phyloP scores from a whole-genome alignment of 2,113 vertebrate genomes.

The Penelope pileata region DNA sequence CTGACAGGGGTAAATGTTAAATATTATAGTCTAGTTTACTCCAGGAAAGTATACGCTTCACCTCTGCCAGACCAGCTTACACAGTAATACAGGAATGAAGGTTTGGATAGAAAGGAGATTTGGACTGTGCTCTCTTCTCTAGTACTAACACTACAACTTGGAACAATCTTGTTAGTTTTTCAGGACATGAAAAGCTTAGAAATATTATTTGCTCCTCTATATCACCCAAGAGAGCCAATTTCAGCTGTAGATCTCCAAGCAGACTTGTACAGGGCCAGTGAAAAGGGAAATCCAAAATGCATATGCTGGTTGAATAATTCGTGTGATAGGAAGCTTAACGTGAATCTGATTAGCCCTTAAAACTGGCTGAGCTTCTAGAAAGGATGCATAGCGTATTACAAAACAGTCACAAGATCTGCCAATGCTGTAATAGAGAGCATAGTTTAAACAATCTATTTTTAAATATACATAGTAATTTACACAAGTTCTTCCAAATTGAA shows the following conservation, averaged over 20 bases:
- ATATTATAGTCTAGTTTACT: not conserved
- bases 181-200: not conserved
- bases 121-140: not conserved
- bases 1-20: not conserved
- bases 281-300: not conserved
- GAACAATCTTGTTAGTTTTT: not conserved
- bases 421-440: not conserved
- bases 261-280: not conserved
- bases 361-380: not conserved
- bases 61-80: not conserved
- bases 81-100: not conserved
- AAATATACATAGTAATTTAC: not conserved
- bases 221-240: not conserved
- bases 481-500: not conserved
- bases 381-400: not conserved
- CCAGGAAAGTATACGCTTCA: not conserved
- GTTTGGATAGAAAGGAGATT: not conserved
- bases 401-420: not conserved
- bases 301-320: not conserved
- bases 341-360: not conserved
- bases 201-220: not conserved
- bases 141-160: not conserved
- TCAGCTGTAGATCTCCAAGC: not conserved
- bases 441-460: not conserved
- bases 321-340: not conserved